phyloP scores from a whole-genome alignment of 1,140 invertebrate genomes.

The Penaeus chinensis region DNA sequence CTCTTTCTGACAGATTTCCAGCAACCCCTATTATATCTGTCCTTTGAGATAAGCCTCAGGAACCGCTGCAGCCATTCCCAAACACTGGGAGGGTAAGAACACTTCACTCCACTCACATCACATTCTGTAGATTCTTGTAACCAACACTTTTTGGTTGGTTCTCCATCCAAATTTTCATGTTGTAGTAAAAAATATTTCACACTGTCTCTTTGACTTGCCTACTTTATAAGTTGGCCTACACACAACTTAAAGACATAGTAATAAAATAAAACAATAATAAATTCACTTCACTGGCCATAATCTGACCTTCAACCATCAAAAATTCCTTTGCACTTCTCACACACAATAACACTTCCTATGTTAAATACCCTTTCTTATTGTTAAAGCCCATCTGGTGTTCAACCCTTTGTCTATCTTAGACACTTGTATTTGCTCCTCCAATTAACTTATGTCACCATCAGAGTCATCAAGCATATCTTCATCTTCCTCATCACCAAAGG shows the following conservation, averaged over 20 bases:
- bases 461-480: conserved; percentile 56
- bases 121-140: not conserved
- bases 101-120: not conserved
- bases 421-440: not conserved
- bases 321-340: too few relatives aligned
- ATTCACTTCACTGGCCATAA: conserved; percentile 9
- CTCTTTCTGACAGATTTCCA: too few relatives aligned
- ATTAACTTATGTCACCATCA: conserved; percentile 57
- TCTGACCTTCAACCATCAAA: too few relatives aligned
- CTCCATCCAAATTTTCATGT: not conserved
- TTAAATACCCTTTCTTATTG: too few relatives aligned
- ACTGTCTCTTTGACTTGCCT: not conserved
- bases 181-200: not conserved
- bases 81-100: not conserved
- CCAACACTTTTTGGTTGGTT: too few relatives aligned
- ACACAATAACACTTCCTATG: too few relatives aligned
- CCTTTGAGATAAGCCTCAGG: conserved; percentile 35
- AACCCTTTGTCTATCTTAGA: too few relatives aligned
- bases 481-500: conserved; percentile 56
- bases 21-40: not conserved
- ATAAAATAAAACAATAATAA: conserved; percentile 5
- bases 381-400: too few relatives aligned
- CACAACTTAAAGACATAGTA: not conserved
- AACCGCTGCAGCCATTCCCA: conserved; percentile 7
- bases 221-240: not conserved